phyloP scores from a whole-genome alignment of 2,888 invertebrate genomes.

The Apeira syringaria region DNA sequence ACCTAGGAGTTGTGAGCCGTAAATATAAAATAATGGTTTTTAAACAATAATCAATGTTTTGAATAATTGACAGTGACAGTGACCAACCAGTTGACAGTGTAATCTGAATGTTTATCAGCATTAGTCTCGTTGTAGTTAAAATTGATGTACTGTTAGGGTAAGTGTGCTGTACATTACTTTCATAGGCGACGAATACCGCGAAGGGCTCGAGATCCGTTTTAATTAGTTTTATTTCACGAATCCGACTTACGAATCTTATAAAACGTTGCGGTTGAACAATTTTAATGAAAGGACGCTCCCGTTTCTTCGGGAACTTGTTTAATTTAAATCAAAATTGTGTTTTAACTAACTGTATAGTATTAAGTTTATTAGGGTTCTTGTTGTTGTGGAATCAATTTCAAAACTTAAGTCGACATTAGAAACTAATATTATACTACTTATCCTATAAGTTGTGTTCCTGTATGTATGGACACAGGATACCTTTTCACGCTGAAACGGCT shows the following conservation, averaged over 20 bases:
- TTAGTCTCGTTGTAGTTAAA: too few species aligned
- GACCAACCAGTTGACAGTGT: too few species aligned
- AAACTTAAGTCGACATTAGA: too few species aligned
- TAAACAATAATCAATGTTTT: too few species aligned
- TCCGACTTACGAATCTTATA: slow-evolving; percentile 64
- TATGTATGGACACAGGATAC: too few species aligned
- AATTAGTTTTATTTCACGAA: slow-evolving; percentile 73
- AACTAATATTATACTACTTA: too few species aligned
- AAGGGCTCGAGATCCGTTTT: slow-evolving; percentile 46
- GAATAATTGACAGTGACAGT: too few species aligned
- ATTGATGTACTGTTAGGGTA: slow-evolving; percentile 1
- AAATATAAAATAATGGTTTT: too few species aligned
- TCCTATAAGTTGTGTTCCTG: too few species aligned
- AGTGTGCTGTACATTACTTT: slow-evolving; percentile 2
- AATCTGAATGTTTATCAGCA: too few species aligned
- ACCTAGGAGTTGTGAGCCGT: too few species aligned
- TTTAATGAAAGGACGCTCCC: slow-evolving; percentile 68
- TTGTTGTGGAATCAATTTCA: not conserved
- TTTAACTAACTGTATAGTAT: slow-evolving; percentile 43
- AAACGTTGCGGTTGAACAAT: slow-evolving; percentile 70
- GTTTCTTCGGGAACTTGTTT: slow-evolving; percentile 57
- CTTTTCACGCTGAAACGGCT: too few species aligned
- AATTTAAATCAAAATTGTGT: slow-evolving; percentile 55
- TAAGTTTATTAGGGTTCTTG: slow-evolving; percentile 29
- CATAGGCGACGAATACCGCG: slow-evolving; percentile 26